Percentiles rank a stretch among this genome's conserved stretches.
phyloP scores from a whole-genome alignment of 2,113 vertebrate genomes.

The Australoheros scitulus region DNA sequence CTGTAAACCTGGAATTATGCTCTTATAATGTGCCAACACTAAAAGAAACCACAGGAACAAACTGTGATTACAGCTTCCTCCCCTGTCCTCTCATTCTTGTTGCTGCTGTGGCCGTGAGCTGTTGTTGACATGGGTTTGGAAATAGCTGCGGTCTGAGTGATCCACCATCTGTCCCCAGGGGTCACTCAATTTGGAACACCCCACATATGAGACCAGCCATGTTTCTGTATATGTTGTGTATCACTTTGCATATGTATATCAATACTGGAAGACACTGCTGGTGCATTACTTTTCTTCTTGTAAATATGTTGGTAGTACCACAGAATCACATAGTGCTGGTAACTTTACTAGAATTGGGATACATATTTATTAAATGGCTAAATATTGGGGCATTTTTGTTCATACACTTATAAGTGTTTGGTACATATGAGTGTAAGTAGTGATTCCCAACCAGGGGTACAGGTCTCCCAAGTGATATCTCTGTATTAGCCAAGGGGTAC shows the following conservation, averaged over 20 bases:
- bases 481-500: neutral
- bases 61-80: slow-evolving; percentile 55
- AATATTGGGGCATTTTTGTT: neutral
- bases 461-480: neutral
- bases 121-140: slow-evolving; percentile 70
- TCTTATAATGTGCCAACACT: slow-evolving; percentile 14
- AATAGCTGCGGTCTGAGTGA: slow-evolving; percentile 63
- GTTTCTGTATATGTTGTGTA: slow-evolving; percentile 31
- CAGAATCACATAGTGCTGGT: neutral
- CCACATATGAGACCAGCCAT: slow-evolving; percentile 29
- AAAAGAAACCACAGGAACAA: slow-evolving; percentile 37
- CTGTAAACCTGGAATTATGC: neutral
- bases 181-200: slow-evolving; percentile 58
- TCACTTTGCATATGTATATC: slow-evolving; percentile 40
- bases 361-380: neutral
- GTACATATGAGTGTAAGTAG: neutral
- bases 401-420: neutral
- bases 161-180: slow-evolving; percentile 67
- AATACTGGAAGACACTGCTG: neutral
- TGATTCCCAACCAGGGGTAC: neutral
- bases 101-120: slow-evolving; percentile 41
- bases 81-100: slow-evolving; percentile 8
- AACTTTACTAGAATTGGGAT: neutral
- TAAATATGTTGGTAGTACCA: neutral
- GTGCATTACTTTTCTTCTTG: slow-evolving; percentile 16